Conservation (phyloP, 2,888 invertebrate genomes). For the Craniophora ligustri region DNA sequence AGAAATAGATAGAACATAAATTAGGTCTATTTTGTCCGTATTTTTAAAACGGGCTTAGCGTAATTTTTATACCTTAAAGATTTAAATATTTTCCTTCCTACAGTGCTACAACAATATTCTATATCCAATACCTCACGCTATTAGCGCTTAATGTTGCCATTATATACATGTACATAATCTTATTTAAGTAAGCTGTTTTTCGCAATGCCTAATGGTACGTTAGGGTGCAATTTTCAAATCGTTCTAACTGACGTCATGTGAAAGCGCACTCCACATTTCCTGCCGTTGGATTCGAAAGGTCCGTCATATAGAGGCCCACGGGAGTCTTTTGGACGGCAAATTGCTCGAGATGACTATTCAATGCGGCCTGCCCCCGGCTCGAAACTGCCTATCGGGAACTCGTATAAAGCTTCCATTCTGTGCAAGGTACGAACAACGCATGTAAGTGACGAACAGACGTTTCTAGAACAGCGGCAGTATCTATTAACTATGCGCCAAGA, state of each 20-base stretch:
- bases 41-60: not conserved
- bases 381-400: conserved; percentile 63
- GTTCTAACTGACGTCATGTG: conserved; percentile 58
- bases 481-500: not conserved
- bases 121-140: conserved; percentile 9
- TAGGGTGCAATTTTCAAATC: conserved; percentile 55
- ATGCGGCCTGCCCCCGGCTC: conserved; percentile 61
- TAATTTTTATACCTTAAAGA: not conserved
- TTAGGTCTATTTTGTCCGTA: not conserved
- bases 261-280: conserved; percentile 57
- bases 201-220: conserved; percentile 46
- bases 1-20: not conserved
- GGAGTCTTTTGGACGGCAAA: conserved; percentile 71
- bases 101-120: too few species aligned
- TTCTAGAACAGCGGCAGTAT: not conserved
- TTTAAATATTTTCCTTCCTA: conserved; percentile 16
- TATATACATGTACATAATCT: conserved; percentile 50
- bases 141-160: conserved; percentile 37
- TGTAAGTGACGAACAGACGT: conserved; percentile 26
- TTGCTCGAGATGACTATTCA: conserved; percentile 74
- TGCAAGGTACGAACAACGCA: conserved; percentile 25
- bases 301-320: conserved; percentile 61
- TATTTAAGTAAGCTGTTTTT: conserved; percentile 53
- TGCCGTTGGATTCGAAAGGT: conserved; percentile 48
- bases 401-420: conserved; percentile 52